Conservation (phyloP, 92 coral and sea anemone genomes). For the Parazoanthus swiftii region DNA sequence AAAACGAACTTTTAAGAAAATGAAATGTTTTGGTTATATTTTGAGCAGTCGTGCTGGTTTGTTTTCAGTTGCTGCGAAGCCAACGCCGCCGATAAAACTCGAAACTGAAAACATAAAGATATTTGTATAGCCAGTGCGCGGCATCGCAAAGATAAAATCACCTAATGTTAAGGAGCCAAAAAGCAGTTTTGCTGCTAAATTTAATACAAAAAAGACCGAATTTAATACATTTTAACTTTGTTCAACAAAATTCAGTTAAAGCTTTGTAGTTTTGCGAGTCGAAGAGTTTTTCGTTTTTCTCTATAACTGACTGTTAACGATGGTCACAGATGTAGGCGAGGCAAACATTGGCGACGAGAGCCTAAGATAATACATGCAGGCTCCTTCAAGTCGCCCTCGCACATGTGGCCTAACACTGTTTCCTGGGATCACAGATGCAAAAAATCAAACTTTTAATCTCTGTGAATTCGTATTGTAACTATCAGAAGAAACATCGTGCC, state of each 20-base stretch:
- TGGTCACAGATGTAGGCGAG: conserved; percentile 30
- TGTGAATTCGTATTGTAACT: not conserved
- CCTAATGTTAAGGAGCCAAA: not conserved
- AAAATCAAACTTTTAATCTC: conserved; percentile 1
- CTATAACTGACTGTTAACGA: not conserved
- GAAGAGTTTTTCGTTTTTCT: not conserved
- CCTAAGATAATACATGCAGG: conserved; percentile 7
- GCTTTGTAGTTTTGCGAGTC: not conserved
- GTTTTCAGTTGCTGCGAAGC: not conserved
- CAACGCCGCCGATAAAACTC: not conserved
- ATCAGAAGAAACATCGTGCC: not conserved
- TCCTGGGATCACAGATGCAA: conserved; percentile 44
- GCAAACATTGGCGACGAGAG: conserved; percentile 8
- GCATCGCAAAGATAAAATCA: conserved; percentile 27
- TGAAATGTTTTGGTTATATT: not conserved
- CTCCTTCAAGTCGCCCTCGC: not conserved
- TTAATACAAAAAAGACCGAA: not conserved
- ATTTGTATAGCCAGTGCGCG: not conserved
- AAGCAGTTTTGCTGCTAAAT: not conserved
- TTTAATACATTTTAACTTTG: not conserved
- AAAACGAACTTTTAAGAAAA: not conserved
- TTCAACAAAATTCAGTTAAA: not conserved
- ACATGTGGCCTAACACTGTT: conserved; percentile 29
- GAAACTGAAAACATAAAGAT: not conserved
- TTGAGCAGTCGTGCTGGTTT: not conserved